These are phyloP conservation scores for Brachionus manjavacas DNA, from an alignment of 1,140 invertebrate species.

Conservation along the genomic window DNA sequence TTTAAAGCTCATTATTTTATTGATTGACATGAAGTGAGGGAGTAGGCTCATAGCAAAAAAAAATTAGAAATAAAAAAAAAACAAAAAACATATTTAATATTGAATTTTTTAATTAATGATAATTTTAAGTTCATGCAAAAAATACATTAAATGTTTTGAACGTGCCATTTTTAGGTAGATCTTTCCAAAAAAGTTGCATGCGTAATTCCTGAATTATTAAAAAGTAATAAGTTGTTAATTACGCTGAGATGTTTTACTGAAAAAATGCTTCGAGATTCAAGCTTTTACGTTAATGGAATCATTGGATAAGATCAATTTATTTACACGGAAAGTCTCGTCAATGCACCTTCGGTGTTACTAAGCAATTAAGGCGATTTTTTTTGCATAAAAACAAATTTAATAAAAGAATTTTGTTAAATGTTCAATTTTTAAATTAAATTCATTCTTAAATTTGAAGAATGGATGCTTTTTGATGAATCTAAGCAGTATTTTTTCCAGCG, in stretches of 20 bases:
- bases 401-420: no score
- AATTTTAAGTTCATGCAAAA: not conserved
- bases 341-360: not conserved
- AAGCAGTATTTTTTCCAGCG: not conserved
- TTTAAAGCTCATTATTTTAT: not conserved
- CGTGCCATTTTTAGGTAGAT: not conserved
- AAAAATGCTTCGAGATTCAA: not conserved
- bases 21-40: not conserved
- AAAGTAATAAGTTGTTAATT: not conserved
- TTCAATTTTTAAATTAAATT: no score
- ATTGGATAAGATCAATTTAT: not conserved
- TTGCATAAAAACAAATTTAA: not conserved
- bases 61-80: not conserved
- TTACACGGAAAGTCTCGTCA: not conserved
- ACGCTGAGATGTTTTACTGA: not conserved
- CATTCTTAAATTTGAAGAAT: no score
- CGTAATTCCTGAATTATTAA: not conserved
- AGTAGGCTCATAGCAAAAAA: not conserved
- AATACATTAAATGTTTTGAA: not conserved
- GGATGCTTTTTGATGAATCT: not conserved
- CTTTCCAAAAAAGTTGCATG: not conserved
- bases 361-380: not conserved
- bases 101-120: not conserved
- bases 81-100: not conserved
- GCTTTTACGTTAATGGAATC: not conserved